Percentiles rank a stretch among this genome's conserved stretches.
Evolutionary conservation across 2,888 invertebrate species (phyloP).

Genomic region (Eupeodes latifasciatus): DNA sequence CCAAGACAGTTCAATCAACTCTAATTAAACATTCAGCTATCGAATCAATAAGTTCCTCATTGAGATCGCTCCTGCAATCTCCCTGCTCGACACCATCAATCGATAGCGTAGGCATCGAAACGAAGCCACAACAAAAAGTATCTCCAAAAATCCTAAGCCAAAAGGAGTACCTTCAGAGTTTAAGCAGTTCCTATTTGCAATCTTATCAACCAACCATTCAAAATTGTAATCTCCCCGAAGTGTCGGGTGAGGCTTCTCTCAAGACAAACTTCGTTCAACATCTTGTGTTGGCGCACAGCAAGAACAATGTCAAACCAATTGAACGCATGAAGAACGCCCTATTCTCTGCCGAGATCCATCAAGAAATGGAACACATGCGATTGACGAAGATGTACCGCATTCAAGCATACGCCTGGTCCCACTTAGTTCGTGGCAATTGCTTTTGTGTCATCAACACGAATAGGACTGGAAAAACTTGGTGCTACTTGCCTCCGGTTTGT

Average conservation of each 20-base stretch:
- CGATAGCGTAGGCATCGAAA: no score
- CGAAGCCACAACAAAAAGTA: not conserved
- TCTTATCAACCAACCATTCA: not conserved
- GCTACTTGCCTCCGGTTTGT: slow-evolving; percentile 88
- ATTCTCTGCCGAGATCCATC: slow-evolving; percentile 79
- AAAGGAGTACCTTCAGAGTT: not conserved
- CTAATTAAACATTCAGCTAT: not conserved
- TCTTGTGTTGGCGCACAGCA: slow-evolving; percentile 80
- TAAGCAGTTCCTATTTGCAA: not conserved
- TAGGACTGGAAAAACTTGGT: slow-evolving; percentile 89
- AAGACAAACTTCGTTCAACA: slow-evolving; percentile 77
- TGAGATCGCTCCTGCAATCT: not conserved
- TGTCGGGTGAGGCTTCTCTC: slow-evolving; percentile 43
- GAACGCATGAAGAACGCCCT: slow-evolving; percentile 77
- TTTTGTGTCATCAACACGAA: slow-evolving; percentile 87
- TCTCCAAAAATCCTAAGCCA: slow-evolving; percentile 15
- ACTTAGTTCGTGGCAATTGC: slow-evolving; percentile 87
- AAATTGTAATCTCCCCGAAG: slow-evolving; percentile 37
- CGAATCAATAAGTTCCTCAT: not conserved
- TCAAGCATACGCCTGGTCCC: slow-evolving; percentile 90
- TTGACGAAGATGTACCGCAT: slow-evolving; percentile 82
- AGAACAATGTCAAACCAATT: slow-evolving; percentile 77
- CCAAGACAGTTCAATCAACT: not conserved
- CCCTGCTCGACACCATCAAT: slow-evolving; percentile 11
- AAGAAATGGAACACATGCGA: slow-evolving; percentile 79